Evolutionary conservation across 2,113 vertebrate genomes (phyloP).

Genomic region (Mystacornis crossleyi): DNA sequence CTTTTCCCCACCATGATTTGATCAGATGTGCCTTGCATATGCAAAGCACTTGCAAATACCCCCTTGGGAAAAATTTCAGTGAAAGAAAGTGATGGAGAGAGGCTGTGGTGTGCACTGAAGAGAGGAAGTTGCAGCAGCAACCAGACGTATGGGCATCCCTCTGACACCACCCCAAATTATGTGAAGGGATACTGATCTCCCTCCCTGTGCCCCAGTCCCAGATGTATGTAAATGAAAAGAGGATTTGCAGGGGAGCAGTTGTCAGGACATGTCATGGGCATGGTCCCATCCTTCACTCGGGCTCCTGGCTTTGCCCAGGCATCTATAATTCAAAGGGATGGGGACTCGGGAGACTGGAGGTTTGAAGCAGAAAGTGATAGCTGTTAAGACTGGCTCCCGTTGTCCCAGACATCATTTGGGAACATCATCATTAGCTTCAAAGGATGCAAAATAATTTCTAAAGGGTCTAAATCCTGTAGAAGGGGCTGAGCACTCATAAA

Average conservation of each 20-base stretch:
- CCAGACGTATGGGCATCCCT: neutral
- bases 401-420: neutral
- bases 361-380: neutral
- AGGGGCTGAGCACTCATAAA: neutral
- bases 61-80: neutral
- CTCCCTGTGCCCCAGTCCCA: neutral
- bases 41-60: neutral
- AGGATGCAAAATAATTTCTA: neutral
- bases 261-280: rapidly evolving
- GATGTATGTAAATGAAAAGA: neutral
- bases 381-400: rapidly evolving
- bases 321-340: neutral
- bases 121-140: neutral
- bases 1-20: neutral
- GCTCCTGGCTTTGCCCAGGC: neutral
- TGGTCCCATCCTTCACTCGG: neutral
- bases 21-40: neutral
- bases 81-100: neutral
- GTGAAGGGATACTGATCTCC: neutral
- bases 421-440: neutral
- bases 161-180: neutral
- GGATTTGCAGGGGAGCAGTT: neutral
- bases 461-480: neutral
- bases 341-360: rapidly evolving
- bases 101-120: rapidly evolving